phyloP scores from a whole-genome alignment of 2,888 invertebrate genomes.

The Dendrolimus pini region DNA sequence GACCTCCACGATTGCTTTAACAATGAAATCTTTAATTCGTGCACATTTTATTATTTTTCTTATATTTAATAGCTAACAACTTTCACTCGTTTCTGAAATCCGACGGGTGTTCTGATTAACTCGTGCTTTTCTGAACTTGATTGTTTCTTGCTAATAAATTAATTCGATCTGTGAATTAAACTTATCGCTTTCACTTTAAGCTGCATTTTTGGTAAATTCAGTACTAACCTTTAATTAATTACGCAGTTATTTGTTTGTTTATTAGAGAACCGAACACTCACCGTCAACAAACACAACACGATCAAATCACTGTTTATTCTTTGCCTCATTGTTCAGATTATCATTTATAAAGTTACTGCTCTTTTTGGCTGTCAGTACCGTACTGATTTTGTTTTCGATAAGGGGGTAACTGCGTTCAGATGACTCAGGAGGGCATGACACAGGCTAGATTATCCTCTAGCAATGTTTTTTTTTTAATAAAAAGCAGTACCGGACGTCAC shows the following conservation, averaged over 20 bases:
- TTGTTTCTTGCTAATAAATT: conserved; percentile 15
- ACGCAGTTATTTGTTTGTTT: conserved; percentile 7
- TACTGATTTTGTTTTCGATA: conserved; percentile 44
- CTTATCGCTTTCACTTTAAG: conserved; percentile 38
- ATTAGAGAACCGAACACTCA: conserved; percentile 18
- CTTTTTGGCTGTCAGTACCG: conserved; percentile 38
- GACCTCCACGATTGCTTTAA: conserved; percentile 36
- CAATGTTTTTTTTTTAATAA: conserved; percentile 32
- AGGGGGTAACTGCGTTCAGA: conserved; percentile 32
- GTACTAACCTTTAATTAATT: conserved; percentile 10
- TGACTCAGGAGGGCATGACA: conserved; percentile 38
- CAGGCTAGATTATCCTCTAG: conserved; percentile 40
- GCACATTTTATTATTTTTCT: conserved; percentile 29
- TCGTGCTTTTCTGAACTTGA: conserved; percentile 31
- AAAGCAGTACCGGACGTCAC: conserved; percentile 58
- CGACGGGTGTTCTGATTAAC: conserved; percentile 42
- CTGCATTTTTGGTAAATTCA: conserved; percentile 14
- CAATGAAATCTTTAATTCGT: conserved; percentile 28
- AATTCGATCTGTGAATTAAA: conserved; percentile 23
- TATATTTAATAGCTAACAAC: conserved; percentile 35
- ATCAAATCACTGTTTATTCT: conserved; percentile 25
- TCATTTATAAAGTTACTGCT: conserved; percentile 34
- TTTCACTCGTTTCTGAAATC: conserved; percentile 55
- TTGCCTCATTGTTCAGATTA: conserved; percentile 27
- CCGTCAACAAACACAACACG: conserved; percentile 33